phyloP scores from a whole-genome alignment of 2,113 vertebrate species.

The Synchiropus splendidus region DNA sequence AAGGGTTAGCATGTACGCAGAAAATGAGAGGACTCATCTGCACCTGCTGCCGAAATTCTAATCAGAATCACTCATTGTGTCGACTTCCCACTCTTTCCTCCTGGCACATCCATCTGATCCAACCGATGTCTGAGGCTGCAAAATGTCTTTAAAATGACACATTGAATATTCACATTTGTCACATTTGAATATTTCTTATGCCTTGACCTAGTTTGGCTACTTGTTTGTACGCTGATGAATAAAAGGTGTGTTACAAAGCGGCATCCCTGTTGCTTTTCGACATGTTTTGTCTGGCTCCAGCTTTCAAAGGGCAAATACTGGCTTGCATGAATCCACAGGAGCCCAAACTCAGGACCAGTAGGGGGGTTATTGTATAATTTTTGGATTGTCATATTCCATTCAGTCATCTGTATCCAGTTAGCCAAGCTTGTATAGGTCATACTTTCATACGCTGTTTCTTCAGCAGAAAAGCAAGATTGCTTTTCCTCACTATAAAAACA shows the following conservation, averaged over 20 bases:
- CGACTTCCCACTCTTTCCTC: constrained; percentile 5
- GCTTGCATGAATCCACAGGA: constrained; percentile 1
- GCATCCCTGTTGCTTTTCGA: neutral
- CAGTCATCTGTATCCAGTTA: too few species aligned
- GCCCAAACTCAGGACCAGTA: too few species aligned
- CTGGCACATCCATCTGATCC: constrained; percentile 9
- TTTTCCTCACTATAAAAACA: too few species aligned
- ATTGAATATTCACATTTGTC: too few species aligned
- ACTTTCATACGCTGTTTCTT: too few species aligned
- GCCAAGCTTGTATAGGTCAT: too few species aligned
- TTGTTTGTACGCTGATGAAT: neutral
- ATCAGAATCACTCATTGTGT: constrained; percentile 24
- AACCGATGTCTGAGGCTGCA: too few species aligned
- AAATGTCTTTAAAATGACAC: too few species aligned
- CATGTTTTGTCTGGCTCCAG: constrained; percentile 1
- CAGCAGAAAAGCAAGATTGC: too few species aligned
- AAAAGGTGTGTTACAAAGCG: neutral
- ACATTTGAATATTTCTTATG: neutral
- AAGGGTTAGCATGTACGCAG: constrained; percentile 18
- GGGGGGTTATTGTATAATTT: too few species aligned
- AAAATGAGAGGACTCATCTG: constrained; percentile 23
- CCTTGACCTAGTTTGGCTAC: neutral
- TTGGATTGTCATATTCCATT: too few species aligned
- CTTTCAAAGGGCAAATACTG: neutral
- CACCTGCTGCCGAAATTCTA: constrained; percentile 26